These are phyloP conservation scores for Tupiocoris notatus DNA, from an alignment of 2,888 invertebrate species.

Conservation along the genomic window DNA sequence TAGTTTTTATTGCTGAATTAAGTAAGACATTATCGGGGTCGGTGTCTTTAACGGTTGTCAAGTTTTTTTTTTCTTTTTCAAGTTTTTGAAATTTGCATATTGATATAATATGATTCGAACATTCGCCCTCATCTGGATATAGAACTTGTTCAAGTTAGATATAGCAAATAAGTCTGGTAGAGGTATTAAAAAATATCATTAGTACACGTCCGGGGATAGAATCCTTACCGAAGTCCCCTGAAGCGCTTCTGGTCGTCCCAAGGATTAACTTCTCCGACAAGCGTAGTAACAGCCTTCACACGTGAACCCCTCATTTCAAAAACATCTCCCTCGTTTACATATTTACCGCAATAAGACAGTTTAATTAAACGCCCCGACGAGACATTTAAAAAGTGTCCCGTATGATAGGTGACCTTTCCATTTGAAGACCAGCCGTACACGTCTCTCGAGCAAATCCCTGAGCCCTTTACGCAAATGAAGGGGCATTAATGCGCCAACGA, in stretches of 20 bases:
- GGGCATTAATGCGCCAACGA: conserved; percentile 20
- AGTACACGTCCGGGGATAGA: neutral
- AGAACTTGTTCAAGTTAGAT: too few relatives aligned
- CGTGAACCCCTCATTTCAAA: neutral
- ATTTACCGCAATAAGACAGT: conserved; percentile 45
- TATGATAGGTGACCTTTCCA: neutral
- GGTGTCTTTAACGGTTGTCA: too few relatives aligned
- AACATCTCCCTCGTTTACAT: conserved; percentile 43
- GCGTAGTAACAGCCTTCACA: neutral
- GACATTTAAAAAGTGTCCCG: conserved; percentile 26
- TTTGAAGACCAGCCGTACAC: neutral
- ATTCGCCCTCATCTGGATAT: too few relatives aligned
- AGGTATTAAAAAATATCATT: neutral
- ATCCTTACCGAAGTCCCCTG: neutral
- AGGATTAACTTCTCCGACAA: conserved; percentile 5
- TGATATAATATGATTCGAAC: too few relatives aligned
- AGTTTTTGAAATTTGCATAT: too few relatives aligned
- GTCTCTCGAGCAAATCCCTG: conserved; percentile 37
- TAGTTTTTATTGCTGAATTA: too few relatives aligned
- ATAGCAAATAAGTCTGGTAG: neutral
- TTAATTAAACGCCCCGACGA: conserved; percentile 45
- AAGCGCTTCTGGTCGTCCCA: neutral
- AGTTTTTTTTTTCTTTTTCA: too few relatives aligned
- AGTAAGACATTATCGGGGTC: too few relatives aligned
- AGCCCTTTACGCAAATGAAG: conserved; percentile 31